Conservation (phyloP, 2,113 vertebrate genomes). For the Psephotus haematonotus region DNA sequence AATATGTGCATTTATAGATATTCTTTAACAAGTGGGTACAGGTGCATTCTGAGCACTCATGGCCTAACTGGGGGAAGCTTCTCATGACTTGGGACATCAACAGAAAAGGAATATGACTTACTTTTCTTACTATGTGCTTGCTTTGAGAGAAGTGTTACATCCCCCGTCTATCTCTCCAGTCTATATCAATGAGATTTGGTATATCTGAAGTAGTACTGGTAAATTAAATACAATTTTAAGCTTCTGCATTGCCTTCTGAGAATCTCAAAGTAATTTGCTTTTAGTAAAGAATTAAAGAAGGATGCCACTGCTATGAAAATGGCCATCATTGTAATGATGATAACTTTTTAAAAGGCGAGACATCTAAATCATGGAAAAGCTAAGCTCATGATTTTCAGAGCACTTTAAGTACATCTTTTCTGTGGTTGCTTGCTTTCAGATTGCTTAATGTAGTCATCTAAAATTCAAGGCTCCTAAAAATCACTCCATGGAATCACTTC, state of each 20-base stretch:
- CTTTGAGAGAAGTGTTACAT: not conserved
- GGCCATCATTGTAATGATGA: not conserved
- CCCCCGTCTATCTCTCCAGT: not conserved
- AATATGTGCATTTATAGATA: not conserved
- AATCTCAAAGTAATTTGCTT: conserved; percentile 21
- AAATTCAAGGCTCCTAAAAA: conserved; percentile 67
- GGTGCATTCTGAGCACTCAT: not conserved
- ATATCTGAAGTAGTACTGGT: not conserved
- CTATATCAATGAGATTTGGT: not conserved
- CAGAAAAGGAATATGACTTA: not conserved
- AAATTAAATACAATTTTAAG: conserved; percentile 38
- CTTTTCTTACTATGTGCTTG: not conserved
- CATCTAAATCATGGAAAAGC: conserved; percentile 49
- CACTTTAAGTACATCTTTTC: conserved; percentile 44
- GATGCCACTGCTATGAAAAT: not conserved
- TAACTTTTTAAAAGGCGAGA: conserved; percentile 39
- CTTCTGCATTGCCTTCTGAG: conserved; percentile 2
- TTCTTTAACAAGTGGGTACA: not conserved
- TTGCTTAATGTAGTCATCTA: conserved; percentile 59
- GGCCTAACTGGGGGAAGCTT: not conserved
- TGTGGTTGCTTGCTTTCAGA: conserved; percentile 45
- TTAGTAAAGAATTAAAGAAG: conserved; percentile 18
- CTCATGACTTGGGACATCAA: not conserved
- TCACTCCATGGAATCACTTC: conserved; percentile 44
- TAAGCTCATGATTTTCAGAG: conserved; percentile 43